Base-by-base conservation (phyloP, 2,888 invertebrate species). In the Eristalinus aeneus region DNA sequence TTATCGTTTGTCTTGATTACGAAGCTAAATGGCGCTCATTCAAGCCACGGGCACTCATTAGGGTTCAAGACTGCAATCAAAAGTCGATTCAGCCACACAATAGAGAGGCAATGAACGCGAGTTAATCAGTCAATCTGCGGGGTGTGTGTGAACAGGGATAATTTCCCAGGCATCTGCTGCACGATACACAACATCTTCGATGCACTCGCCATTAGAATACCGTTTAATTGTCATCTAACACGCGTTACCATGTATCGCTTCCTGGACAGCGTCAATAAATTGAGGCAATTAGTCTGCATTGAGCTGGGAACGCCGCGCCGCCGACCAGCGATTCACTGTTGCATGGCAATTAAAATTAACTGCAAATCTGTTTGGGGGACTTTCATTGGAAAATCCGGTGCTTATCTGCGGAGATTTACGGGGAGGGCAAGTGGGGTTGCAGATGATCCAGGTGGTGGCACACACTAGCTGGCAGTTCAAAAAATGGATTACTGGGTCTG, bases 261-360 rank as follows among this genome's bases (percentile, higher is more conserved):
- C n/a, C 53, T 64, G 53, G 27, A 27, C 65, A 16, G 12, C 27
- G 3, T 32, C 34, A 53, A 75, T 65, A 34, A 61, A 63, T 68
- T 73, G 58, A n/a, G 12, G 64, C 68, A 63, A 81, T 81, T 75
- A 75, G 71, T 71, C 71, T 75, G 58, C 79, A 79, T 79, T 75
- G 32, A 67, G 31, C 27, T n/a, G 11, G 58, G 31, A 16, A 11
- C n/a, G 27, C 27, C 16, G 16, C 8, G 16, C 8, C 8, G 46
- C 8, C 8, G 16, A 46, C n/a, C 46, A 46, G 8, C 46, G 34
- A 16, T 6, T n/a, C 12, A 36, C 12, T 54, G 54, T 22, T 54
- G 54, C 64, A 11, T 39, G 67, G 61, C 63, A 73, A 80, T 80
- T 80, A 74, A 74, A 68, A 68, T 46, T 63, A 56, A 63, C 74